A percentile compares a stretch with the other conserved stretches of the same genome.
Evolutionary conservation across 2,797 vertebrate genomes (phyloP).

Genomic region (Merluccius polli): DNA sequence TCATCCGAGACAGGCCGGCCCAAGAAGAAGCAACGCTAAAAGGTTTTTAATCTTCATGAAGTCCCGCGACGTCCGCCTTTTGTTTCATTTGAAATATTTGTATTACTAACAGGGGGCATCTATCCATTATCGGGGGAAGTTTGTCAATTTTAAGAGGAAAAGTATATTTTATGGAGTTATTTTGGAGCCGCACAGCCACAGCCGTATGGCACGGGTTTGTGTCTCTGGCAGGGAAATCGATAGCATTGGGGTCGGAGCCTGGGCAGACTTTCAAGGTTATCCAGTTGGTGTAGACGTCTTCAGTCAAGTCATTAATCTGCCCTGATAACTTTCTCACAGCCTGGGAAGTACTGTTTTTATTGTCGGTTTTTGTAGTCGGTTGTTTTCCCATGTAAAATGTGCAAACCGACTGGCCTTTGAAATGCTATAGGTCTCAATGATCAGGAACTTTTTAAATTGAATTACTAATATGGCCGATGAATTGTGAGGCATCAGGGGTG

Average conservation of each 20-base stretch:
- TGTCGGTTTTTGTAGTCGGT: conserved; percentile 19
- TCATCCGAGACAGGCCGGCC: not conserved
- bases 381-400: conserved; percentile 9
- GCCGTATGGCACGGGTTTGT: conserved; percentile 49
- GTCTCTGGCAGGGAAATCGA: conserved; percentile 66
- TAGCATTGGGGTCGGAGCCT: conserved; percentile 43
- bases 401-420: conserved; percentile 7
- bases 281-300: conserved; percentile 36
- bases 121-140: conserved; percentile 41
- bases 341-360: conserved; percentile 38
- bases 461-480: not conserved
- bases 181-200: conserved; percentile 7
- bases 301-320: conserved; percentile 40
- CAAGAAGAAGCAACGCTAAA: conserved; percentile 61
- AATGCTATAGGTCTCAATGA: conserved; percentile 16
- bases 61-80: conserved; percentile 31
- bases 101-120: conserved; percentile 35
- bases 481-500: not conserved
- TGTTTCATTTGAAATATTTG: conserved; percentile 17
- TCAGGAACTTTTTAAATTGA: not conserved
- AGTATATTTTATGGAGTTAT: conserved; percentile 20
- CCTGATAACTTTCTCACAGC: conserved; percentile 37
- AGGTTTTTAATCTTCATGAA: conserved; percentile 59
- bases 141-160: conserved; percentile 16
- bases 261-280: conserved; percentile 63